These are phyloP conservation scores for Ryuthela nishihirai DNA, from an alignment of 2,888 invertebrate species.

Conservation along the genomic window DNA sequence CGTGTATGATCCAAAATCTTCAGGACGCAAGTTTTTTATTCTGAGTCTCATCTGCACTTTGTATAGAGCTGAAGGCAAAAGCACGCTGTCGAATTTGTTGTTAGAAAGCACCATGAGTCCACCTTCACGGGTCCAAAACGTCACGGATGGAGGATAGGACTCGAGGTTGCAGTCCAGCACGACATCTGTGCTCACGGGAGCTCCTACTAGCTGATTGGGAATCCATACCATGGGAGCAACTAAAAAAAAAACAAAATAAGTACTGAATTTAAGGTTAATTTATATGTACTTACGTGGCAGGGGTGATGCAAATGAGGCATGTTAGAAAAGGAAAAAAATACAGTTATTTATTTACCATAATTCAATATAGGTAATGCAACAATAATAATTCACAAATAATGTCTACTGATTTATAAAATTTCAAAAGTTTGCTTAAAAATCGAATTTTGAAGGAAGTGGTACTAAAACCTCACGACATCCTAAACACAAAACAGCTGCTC, in stretches of 20 bases:
- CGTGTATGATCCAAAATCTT: conserved; percentile 86
- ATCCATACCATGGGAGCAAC: conserved; percentile 94
- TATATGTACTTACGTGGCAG: too few species aligned
- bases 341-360: too few species aligned
- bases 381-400: too few species aligned
- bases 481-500: too few species aligned
- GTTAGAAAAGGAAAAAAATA: too few species aligned
- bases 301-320: too few species aligned
- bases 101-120: conserved; percentile 82
- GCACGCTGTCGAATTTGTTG: conserved; percentile 66
- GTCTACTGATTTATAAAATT: too few species aligned
- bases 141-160: conserved; percentile 85
- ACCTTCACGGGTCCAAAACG: conserved; percentile 72
- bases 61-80: conserved; percentile 59
- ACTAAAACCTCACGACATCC: too few species aligned
- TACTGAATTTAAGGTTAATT: too few species aligned
- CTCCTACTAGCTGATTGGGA: conserved; percentile 87
- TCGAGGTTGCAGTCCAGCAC: conserved; percentile 90
- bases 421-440: too few species aligned
- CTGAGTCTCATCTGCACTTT: conserved; percentile 85
- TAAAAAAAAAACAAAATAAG: conserved; percentile 57
- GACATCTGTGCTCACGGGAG: conserved; percentile 83
- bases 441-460: too few species aligned
- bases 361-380: too few species aligned
- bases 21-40: conserved; percentile 71